These are phyloP conservation scores for Lichenostomus cassidix DNA, from an alignment of 2,113 vertebrate species.

Conservation along the genomic window DNA sequence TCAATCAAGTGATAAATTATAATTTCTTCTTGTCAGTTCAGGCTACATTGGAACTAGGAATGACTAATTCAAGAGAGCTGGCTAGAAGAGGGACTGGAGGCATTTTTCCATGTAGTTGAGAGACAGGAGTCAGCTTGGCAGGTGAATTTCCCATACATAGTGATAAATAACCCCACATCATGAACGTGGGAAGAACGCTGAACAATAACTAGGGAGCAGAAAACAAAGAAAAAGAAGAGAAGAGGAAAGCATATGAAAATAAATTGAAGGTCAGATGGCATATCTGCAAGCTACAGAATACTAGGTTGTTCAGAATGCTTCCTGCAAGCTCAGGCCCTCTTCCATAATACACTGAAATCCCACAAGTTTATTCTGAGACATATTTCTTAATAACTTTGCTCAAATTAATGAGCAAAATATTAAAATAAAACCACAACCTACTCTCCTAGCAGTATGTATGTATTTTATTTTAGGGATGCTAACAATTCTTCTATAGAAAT, in stretches of 20 bases:
- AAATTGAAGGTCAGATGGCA: not conserved
- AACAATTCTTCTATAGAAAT: not conserved
- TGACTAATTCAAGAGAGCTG: not conserved
- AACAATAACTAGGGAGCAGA: not conserved
- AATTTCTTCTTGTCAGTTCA: not conserved
- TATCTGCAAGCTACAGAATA: not conserved
- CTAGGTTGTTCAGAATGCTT: not conserved
- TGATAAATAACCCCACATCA: not conserved
- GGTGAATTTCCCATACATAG: not conserved
- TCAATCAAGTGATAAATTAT: not conserved
- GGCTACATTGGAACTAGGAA: not conserved
- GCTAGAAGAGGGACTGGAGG: not conserved
- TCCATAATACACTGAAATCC: not conserved
- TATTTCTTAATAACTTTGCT: not conserved
- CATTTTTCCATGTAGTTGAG: not conserved
- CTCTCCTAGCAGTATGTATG: not conserved
- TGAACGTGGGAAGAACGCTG: not conserved
- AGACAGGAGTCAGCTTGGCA: not conserved
- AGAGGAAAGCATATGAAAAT: not conserved
- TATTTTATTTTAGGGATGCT: not conserved
- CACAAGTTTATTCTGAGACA: not conserved
- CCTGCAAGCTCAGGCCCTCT: not conserved
- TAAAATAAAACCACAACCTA: not conserved
- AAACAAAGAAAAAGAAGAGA: not conserved
- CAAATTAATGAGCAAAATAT: not conserved